These are phyloP conservation scores for Eupithecia inturbata DNA, from an alignment of 2,888 invertebrate genomes.

Conservation along the genomic window DNA sequence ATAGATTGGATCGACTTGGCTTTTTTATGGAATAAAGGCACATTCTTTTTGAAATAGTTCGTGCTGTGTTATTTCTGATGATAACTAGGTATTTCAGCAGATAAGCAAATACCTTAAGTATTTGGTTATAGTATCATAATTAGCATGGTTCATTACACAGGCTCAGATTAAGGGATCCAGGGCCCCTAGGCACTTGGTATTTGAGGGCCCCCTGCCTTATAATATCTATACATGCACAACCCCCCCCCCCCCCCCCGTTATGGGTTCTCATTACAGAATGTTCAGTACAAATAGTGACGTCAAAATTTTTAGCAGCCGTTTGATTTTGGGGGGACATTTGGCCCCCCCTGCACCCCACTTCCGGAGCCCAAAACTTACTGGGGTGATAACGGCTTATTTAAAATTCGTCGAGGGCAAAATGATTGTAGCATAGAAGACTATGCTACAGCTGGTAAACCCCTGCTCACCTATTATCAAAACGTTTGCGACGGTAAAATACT, in stretches of 20 bases:
- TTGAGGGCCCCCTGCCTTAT: too few species aligned
- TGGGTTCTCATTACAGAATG: too few species aligned
- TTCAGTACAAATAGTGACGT: too few species aligned
- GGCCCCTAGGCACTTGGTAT: too few species aligned
- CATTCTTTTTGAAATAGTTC: background rate
- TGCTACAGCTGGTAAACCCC: conserved; percentile 87
- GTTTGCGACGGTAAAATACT: background rate
- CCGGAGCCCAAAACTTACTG: too few species aligned
- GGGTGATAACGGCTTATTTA: conserved; percentile 95
- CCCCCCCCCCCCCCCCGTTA: too few species aligned
- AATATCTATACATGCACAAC: too few species aligned
- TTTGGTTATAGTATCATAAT: background rate
- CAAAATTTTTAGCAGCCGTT: too few species aligned
- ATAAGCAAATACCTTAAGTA: background rate
- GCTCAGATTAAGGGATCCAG: too few species aligned
- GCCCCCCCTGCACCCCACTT: too few species aligned
- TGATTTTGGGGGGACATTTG: too few species aligned
- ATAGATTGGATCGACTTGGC: background rate
- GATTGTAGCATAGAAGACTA: conserved; percentile 90
- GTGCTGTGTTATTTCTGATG: background rate
- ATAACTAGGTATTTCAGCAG: background rate
- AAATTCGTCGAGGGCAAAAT: conserved; percentile 91
- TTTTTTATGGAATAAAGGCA: background rate
- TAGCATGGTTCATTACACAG: too few species aligned
- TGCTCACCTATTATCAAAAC: conserved; percentile 20